Conservation (phyloP, 2,797 vertebrate genomes). For the Lithobates pipiens region DNA sequence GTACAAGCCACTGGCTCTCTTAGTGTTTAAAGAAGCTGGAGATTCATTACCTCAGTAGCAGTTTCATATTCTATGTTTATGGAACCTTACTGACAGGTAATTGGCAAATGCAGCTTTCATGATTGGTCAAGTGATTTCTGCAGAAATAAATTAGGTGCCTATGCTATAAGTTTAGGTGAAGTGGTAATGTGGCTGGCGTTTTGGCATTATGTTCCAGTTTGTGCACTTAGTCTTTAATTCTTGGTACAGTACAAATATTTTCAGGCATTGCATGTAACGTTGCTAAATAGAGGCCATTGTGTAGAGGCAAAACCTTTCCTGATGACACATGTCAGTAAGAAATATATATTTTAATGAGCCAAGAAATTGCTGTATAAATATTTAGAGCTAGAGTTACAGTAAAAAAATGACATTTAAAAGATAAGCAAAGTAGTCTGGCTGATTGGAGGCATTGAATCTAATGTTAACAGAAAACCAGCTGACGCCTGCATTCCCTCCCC, state of each 20-base stretch:
- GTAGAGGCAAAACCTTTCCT: background rate
- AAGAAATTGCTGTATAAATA: background rate
- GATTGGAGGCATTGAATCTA: too few species aligned
- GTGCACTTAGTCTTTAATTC: background rate
- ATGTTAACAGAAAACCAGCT: too few species aligned
- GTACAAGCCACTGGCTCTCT: background rate
- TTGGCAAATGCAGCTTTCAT: constrained; percentile 15
- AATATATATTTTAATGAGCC: background rate
- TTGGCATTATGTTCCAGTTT: background rate
- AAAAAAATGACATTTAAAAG: too few species aligned
- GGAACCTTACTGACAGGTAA: constrained; percentile 23
- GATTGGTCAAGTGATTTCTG: background rate
- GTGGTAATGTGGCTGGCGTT: constrained; percentile 1
- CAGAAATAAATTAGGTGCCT: constrained; percentile 39
- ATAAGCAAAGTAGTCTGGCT: too few species aligned
- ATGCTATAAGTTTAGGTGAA: constrained; percentile 15
- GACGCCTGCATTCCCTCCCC: too few species aligned
- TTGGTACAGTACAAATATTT: background rate
- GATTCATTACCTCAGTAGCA: constrained; percentile 1
- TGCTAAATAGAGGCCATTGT: background rate
- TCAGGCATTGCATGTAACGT: background rate
- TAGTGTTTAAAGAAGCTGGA: background rate
- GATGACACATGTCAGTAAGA: background rate
- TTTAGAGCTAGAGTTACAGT: background rate
- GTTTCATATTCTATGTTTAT: constrained; percentile 22